Base-by-base conservation (phyloP, 2,113 vertebrate genomes). In the Heloderma charlesbogerti region DNA sequence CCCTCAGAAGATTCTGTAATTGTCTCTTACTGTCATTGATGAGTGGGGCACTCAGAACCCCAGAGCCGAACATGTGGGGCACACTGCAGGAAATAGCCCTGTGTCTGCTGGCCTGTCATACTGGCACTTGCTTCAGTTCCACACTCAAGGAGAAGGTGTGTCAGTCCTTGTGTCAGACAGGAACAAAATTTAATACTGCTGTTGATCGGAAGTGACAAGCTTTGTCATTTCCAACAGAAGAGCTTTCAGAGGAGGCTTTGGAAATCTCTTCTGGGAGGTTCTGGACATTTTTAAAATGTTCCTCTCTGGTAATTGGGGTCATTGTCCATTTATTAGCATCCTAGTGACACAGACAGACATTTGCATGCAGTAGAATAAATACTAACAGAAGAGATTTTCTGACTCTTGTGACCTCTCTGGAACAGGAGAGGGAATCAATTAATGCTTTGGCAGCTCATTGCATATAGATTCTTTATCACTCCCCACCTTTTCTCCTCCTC, bases 381-480 rank as follows among this genome's bases (percentile, higher is more conserved):
- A 10, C 87, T 75, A 91, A 82, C 3, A 0, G 0, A 25, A 79
- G 82, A 43, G 67, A 63, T 63, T 75, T 78, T 88, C 91, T 93
- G 86, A 93, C 88, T 84, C 93, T 25, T 67, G 67, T 0, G 12
- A 90, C 93, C 71, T 43, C 75, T 0, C 0, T 0, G 94, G 94
- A 96, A 96, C 88, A 0, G 0, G 94, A 97, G 94, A 96, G 87
- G 87, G 88, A 96, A 96, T 96, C 89, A 0, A 93, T 95, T 10
- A 40, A 31, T 31, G n/a, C 89, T 91, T 82, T 95, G 85, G 88
- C 87, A 60, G 69, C 22, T 31, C 20, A 29, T 40, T 40, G 67
- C 18, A 10, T n/a, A n/a, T 57, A 43, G 15, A 37, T 25, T 67
- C 80, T 29, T 4, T 3, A 25, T 54, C 27, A 4, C 22, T 74